Evolutionary conservation across 2,888 invertebrate species (phyloP), one percentile per base, ranked within the genome.

Genomic region (Ophioninae sp.): DNA sequence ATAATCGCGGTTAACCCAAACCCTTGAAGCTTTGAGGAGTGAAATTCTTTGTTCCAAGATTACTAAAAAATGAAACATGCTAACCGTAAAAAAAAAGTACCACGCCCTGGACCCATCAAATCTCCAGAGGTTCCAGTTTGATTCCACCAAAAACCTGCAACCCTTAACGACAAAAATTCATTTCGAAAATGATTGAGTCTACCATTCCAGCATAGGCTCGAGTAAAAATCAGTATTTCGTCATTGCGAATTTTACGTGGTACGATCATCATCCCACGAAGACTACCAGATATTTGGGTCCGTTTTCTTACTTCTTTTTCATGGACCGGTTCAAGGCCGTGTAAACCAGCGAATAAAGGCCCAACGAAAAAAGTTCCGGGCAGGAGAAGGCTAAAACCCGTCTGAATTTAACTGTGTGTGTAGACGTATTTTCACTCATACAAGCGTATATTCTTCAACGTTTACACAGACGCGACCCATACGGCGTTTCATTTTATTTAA

Each of bases 321-420:
- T 22, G 67, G 41, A 72, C 77, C 79, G 74, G 73, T 79, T 85
- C 83, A 85, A 85, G 85, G 83, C 78, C 77, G 73, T 39, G 56
- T 61, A 51, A 65, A 51, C 30, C 72, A 61, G 64, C 41, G 51
- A 59, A 83, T 71, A 30, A 80, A 81, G 81, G 65, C 65, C 58
- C 71, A 65, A 82, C 44, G 61, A 71, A 20, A 39, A 13, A 0
- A 78, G 85, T 85, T 85, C 85, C 73, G 73, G 79, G 82, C 73
- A 68, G 37, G 63, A 58, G 17, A 23, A 9, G 20, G 37, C 73
- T 63, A 3, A 64, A 75, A 68, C 64, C 30, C 58, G 59, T 75
- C 64, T 30, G 41, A 71, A 61, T 69, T 79, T 74, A 23, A 65
- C 61, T 23, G 23, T 13, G 37, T 9, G 22, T 56, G 61, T 22